Evolutionary conservation across 1,140 invertebrate species (phyloP).

Genomic region (Brachionus rubens): DNA sequence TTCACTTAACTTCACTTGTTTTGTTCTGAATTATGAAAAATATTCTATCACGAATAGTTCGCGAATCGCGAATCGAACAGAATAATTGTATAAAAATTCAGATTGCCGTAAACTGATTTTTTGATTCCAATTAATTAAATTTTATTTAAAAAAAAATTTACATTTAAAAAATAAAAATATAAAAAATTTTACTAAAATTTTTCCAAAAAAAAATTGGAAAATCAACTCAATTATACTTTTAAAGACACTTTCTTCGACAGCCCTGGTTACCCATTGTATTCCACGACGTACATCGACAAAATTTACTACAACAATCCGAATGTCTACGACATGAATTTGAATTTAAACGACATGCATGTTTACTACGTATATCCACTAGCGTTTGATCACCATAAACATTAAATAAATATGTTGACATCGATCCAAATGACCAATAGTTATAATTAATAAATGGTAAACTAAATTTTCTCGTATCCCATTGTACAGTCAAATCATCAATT

Average conservation of each 20-base stretch:
- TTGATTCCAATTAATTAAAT: too few species aligned
- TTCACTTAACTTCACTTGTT: too few species aligned
- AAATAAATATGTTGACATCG: neutral
- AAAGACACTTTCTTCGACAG: slow-evolving; percentile 13
- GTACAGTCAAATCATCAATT: neutral
- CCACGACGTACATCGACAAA: slow-evolving; percentile 32
- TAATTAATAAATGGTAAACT: neutral
- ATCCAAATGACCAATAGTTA: neutral
- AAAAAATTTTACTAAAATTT: too few species aligned
- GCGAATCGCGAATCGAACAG: too few species aligned
- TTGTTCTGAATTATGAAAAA: too few species aligned
- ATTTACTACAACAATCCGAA: slow-evolving; percentile 39
- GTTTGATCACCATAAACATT: neutral
- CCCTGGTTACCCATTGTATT: neutral
- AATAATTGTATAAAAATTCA: too few species aligned
- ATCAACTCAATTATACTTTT: too few species aligned
- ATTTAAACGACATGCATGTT: slow-evolving; percentile 16
- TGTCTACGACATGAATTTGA: neutral
- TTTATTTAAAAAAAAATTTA: too few species aligned
- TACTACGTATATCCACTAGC: neutral
- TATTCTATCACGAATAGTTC: too few species aligned
- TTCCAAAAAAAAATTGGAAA: too few species aligned
- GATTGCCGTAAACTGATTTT: too few species aligned
- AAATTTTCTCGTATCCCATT: neutral
- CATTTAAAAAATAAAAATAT: too few species aligned